A percentile compares a stretch with the other conserved stretches of the same genome.
Evolutionary conservation across 2,113 vertebrate genomes (phyloP).

Genomic region (Bubo bubo): DNA sequence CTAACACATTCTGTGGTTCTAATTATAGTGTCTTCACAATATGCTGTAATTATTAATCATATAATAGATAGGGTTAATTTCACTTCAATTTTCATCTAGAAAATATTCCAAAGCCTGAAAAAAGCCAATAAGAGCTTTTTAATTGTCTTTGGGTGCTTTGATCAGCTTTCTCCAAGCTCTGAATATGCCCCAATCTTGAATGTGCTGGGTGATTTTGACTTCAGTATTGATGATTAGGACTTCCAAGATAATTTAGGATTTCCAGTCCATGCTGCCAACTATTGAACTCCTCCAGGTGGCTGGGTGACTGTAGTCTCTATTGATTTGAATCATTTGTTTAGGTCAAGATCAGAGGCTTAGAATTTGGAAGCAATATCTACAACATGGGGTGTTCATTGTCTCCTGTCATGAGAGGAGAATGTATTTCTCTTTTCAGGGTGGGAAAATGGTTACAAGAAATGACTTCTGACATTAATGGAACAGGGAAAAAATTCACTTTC

Average conservation of each 20-base stretch:
- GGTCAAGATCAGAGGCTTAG: background rate
- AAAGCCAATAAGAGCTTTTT: background rate
- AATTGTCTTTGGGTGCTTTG: background rate
- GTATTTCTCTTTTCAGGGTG: slow-evolving; percentile 27
- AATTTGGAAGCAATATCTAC: slow-evolving; percentile 32
- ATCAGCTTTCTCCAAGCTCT: background rate
- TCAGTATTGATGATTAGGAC: background rate
- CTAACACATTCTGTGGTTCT: background rate
- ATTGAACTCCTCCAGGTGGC: background rate
- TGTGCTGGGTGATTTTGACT: background rate
- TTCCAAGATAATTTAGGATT: background rate
- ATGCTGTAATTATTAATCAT: background rate
- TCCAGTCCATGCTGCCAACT: background rate
- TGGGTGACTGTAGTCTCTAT: background rate
- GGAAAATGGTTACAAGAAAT: slow-evolving; percentile 50
- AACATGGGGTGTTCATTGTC: background rate
- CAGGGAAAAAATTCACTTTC: slow-evolving; percentile 42
- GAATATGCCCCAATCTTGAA: background rate
- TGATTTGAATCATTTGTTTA: background rate
- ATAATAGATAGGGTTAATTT: background rate
- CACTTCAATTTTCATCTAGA: background rate
- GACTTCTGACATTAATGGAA: slow-evolving; percentile 61
- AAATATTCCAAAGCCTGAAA: background rate
- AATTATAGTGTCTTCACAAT: background rate
- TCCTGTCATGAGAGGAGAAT: slow-evolving; percentile 35